A percentile compares a stretch with the other conserved stretches of the same genome.
Evolutionary conservation across 2,113 vertebrate genomes (phyloP).

Genomic region (Melanerpes aurifrons): DNA sequence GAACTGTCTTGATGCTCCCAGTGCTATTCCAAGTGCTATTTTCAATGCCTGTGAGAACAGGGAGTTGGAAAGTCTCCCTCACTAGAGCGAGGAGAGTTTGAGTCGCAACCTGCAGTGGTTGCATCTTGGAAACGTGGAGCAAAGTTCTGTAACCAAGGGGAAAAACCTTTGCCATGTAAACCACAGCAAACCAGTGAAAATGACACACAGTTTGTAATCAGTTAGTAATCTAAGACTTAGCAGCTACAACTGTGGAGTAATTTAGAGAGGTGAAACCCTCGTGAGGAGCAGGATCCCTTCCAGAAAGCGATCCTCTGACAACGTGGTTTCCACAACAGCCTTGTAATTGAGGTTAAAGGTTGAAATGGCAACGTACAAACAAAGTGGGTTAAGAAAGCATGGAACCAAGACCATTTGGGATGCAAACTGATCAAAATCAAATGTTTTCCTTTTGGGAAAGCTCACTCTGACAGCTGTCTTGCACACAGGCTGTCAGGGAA

Average conservation of each 20-base stretch:
- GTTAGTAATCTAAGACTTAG: not conserved
- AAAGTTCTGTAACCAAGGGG: not conserved
- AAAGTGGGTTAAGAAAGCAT: not conserved
- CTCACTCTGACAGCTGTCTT: fast-evolving
- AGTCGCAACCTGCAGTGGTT: fast-evolving
- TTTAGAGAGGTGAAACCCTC: not conserved
- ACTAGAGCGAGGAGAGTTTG: fast-evolving
- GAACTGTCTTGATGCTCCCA: not conserved
- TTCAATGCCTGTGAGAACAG: not conserved
- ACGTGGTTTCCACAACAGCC: not conserved
- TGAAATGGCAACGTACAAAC: not conserved
- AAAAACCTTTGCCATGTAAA: not conserved
- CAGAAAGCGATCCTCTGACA: not conserved
- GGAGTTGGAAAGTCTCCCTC: not conserved
- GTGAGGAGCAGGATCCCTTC: not conserved
- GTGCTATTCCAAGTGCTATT: not conserved
- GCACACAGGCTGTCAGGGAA: not conserved
- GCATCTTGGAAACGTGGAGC: not conserved
- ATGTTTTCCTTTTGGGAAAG: not conserved
- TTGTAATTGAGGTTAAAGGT: not conserved
- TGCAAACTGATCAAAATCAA: not conserved
- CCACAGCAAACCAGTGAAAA: not conserved
- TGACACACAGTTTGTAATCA: not conserved
- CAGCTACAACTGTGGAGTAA: not conserved
- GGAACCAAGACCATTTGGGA: not conserved